Conservation (phyloP, 2,888 invertebrate genomes). For the Noctua janthina region DNA sequence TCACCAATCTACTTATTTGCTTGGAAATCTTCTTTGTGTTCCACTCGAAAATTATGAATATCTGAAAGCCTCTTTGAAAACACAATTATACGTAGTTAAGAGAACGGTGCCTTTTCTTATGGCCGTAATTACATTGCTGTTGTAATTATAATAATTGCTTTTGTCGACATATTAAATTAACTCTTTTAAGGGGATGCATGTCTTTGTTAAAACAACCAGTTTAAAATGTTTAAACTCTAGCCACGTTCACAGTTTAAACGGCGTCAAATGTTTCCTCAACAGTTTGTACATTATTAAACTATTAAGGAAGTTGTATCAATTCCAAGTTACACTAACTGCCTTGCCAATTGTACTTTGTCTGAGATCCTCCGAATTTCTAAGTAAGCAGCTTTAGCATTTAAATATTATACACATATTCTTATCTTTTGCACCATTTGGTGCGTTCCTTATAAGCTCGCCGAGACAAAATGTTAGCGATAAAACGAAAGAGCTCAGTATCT, state of each 20-base stretch:
- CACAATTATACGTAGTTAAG: slow-evolving; percentile 84
- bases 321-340: slow-evolving; percentile 26
- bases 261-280: slow-evolving; percentile 23
- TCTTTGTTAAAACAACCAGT: neutral
- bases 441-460: slow-evolving; percentile 34
- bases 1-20: slow-evolving; percentile 64
- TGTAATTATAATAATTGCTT: slow-evolving; percentile 89
- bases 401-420: slow-evolving; percentile 38
- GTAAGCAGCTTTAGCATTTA: slow-evolving; percentile 24
- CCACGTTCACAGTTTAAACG: neutral
- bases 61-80: slow-evolving; percentile 84
- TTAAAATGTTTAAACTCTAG: slow-evolving; percentile 13
- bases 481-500: slow-evolving; percentile 57
- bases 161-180: slow-evolving; percentile 85
- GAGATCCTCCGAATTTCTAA: slow-evolving; percentile 14
- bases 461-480: slow-evolving; percentile 54
- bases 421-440: slow-evolving; percentile 46
- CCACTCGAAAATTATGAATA: slow-evolving; percentile 79
- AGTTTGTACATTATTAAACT: slow-evolving; percentile 26
- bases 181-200: slow-evolving; percentile 76
- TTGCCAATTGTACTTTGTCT: slow-evolving; percentile 14
- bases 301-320: slow-evolving; percentile 45
- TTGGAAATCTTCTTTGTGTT: slow-evolving; percentile 70
- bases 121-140: slow-evolving; percentile 83
- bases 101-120: slow-evolving; percentile 82